A percentile compares a stretch with the other conserved stretches of the same genome.
Conservation (phyloP, 64 coral and sea anemone genomes). For the Stichodactyla helianthus region DNA sequence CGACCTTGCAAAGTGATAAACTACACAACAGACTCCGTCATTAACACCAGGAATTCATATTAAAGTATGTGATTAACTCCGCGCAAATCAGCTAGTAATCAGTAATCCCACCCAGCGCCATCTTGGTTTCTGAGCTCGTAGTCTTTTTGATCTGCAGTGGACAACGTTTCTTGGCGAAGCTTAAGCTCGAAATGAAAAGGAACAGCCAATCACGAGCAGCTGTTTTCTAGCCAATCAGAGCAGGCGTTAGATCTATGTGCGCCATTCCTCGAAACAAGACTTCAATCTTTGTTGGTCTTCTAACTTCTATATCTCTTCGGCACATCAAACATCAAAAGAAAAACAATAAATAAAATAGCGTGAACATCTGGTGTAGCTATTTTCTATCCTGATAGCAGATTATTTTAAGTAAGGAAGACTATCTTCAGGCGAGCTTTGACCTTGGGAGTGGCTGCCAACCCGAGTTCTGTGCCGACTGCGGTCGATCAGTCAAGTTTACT, state of each 20-base stretch:
- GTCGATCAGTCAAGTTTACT: not conserved
- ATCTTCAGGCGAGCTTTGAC: not conserved
- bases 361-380: not conserved
- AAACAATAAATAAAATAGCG: not conserved
- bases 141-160: not conserved
- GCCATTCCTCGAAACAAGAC: not conserved
- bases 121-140: not conserved
- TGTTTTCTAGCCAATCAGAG: not conserved
- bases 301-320: not conserved
- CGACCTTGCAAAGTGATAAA: not conserved
- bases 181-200: too few species aligned
- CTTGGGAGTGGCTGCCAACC: not conserved
- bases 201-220: not conserved
- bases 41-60: too few species aligned
- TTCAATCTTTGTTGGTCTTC: not conserved
- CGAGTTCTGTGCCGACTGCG: not conserved
- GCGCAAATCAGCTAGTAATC: too few species aligned
- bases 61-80: too few species aligned
- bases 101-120: too few species aligned
- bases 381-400: not conserved
- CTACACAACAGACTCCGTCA: not conserved
- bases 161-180: not conserved
- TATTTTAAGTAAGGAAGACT: not conserved
- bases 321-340: not conserved
- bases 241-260: not conserved